Base-by-base conservation (phyloP, 2,888 invertebrate species). In the Tinea semifulvella region DNA sequence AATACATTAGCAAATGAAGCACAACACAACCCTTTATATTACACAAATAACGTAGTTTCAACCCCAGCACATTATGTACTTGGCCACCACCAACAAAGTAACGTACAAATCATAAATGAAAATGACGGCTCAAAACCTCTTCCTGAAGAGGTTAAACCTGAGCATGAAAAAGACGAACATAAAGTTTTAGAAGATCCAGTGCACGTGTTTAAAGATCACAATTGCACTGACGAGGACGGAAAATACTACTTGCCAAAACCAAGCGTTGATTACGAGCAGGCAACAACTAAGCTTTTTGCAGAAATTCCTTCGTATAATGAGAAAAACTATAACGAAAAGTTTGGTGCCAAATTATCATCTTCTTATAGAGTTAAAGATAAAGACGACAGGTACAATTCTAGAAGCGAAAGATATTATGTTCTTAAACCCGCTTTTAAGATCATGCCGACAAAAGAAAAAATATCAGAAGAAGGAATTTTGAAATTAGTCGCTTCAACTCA, bases 401-500 rank as follows among this genome's bases (percentile, higher is more conserved):
- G 72, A 43, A 69, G 62, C 39, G 75, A 76, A 62, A 62, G 67
- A 49, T 66, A 59, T 47, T 70, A 69, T 20, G 10, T 43, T 16
- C 10, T 42, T 68, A 63, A 39, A 62, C 63, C 4, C 67, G 65
- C 35, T n/a, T n/a, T n/a, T n/a, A 53, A 58, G 49, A 49, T 56
- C 17, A 55, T 61, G 6, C 58, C 63, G 22, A 40, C 48, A 10
- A 52, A 53, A 14, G 16, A 14, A 17, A 3, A 7, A 16, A 16
- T 38, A 38, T 11, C 31, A 7, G 60, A 68, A 28, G 60, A 61
- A 25, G 73, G 77, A 1, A 74, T 76, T 28, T 73, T 75, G 2
- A 83, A 71, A 53, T 61, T 86, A 28, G 83, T 85, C 10, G 82
- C 82, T 31, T 84, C 77, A 1, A 85, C 85, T 1, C 83, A 83